Base-by-base conservation (phyloP, 1,140 invertebrate genomes). In the Leptoteleia sp. region DNA sequence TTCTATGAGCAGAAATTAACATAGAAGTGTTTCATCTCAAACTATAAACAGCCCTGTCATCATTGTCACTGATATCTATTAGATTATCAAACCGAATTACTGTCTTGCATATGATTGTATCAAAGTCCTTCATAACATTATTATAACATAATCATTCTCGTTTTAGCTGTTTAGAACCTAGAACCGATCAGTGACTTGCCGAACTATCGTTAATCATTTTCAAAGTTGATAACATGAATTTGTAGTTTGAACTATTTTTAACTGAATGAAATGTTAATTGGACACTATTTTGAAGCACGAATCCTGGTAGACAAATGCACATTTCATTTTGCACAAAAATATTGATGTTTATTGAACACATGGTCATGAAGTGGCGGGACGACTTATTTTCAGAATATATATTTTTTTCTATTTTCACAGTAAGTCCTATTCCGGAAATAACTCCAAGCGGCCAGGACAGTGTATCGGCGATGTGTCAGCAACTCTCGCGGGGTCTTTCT, bases 401-500 rank as follows among this genome's bases (percentile, higher is more conserved):
- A 40, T 61, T 16, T 48, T 42, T 16, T 79, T 73, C 33, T 77
- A 45, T 84, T 67, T 85, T 82, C 77, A 9, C 90, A 91, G 94
- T 94, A 71, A 94, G 94, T 81, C 93, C 94, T 17, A 96, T 96
- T 85, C 93, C 94, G 13, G 95, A 96, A 90, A 91, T 93, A 80
- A 94, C 95, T 38, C 94, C 94, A 71, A 90, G 88, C 61, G 88
- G 86, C n/a, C 91, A 91, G 8, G 94, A 96, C 85, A 93, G 94
- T 11, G 95, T 97, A 13, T 94, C 95, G 73, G 94, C 95, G 64
- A 93, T 97, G 91, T 97, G 96, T 89, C 95, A 96, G 87, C 95
- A 97, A 83, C 90, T 97, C 25, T 94, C 95, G 25, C 94, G 94
- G 85, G 96, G 95, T 11, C 90, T 97, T 11, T 94, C 94, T 22